These are phyloP conservation scores for Paedocypris micromegethes DNA, from an alignment of 2,797 vertebrate species.

Conservation along the genomic window DNA sequence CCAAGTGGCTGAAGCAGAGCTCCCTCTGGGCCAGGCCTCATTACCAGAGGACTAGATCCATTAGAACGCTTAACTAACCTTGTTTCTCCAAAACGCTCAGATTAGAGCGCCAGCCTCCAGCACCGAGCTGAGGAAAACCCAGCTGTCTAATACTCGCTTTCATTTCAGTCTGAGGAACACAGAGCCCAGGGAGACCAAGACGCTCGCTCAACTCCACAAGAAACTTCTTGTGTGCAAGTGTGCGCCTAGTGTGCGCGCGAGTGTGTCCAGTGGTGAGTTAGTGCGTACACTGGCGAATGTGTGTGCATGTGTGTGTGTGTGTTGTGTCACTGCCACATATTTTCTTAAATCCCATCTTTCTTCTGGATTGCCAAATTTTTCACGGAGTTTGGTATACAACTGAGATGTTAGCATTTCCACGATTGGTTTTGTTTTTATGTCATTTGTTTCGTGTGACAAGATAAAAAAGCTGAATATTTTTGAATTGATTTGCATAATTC, in stretches of 20 bases:
- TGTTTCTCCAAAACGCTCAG: constrained; percentile 91
- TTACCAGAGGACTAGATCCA: constrained; percentile 99
- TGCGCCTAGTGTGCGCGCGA: too few species aligned
- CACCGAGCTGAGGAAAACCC: constrained; percentile 87
- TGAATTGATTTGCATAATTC: constrained; percentile 43
- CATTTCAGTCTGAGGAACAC: constrained; percentile 74
- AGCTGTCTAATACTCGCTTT: constrained; percentile 91
- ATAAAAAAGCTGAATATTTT: constrained; percentile 42
- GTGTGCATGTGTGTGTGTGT: too few species aligned
- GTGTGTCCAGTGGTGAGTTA: too few species aligned
- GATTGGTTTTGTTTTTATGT: constrained; percentile 34
- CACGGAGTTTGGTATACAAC: constrained; percentile 28
- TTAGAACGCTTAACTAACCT: constrained; percentile 99
- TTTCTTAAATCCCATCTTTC: constrained; percentile 31
- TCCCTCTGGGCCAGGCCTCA: constrained; percentile 98
- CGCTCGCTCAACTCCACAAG: too few species aligned
- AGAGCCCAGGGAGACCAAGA: constrained; percentile 34
- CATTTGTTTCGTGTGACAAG: constrained; percentile 36
- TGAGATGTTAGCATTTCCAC: constrained; percentile 40
- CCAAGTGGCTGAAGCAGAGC: constrained; percentile 89
- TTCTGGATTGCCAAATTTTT: constrained; percentile 27
- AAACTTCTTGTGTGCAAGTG: too few species aligned
- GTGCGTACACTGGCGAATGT: too few species aligned
- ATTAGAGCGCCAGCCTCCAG: constrained; percentile 90
- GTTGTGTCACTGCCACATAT: constrained; percentile 10